phyloP scores from a whole-genome alignment of 2,113 vertebrate genomes.

The Psephotus haematonotus region DNA sequence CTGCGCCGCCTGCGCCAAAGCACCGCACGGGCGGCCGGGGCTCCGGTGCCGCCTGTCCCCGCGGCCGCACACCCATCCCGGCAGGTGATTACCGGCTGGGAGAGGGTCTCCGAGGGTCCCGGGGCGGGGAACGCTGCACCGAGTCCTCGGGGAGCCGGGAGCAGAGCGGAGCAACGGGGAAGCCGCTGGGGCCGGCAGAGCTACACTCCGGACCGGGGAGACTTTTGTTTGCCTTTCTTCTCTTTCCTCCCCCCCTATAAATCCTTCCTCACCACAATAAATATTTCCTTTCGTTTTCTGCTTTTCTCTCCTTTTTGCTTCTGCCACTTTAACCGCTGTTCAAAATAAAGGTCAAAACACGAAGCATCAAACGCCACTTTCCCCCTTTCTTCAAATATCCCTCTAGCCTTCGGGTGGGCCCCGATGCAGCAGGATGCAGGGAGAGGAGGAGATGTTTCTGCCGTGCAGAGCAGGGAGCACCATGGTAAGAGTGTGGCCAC shows the following conservation, averaged over 20 bases:
- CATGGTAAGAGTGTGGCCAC: fast-evolving
- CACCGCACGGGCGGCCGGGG: too few relatives aligned
- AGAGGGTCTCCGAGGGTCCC: neutral
- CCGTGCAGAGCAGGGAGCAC: neutral
- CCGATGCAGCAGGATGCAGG: neutral
- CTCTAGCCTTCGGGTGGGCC: neutral
- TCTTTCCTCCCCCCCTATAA: fast-evolving
- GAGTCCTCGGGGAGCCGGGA: neutral
- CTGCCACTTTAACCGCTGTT: neutral
- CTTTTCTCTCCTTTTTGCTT: neutral
- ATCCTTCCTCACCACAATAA: neutral
- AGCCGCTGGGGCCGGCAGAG: neutral
- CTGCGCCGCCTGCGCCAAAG: neutral
- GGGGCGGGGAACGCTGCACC: neutral
- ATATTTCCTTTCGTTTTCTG: fast-evolving
- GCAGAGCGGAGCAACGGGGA: neutral
- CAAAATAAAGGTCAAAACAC: neutral
- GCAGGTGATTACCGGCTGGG: neutral
- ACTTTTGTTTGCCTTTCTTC: neutral
- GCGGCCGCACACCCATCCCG: neutral
- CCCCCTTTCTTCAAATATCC: neutral
- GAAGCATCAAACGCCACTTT: neutral
- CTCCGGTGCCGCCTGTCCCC: neutral
- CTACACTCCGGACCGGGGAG: neutral
- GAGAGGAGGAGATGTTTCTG: neutral